These are phyloP conservation scores for Nasonia longicornis DNA, from an alignment of 1,140 invertebrate species.

Conservation along the genomic window DNA sequence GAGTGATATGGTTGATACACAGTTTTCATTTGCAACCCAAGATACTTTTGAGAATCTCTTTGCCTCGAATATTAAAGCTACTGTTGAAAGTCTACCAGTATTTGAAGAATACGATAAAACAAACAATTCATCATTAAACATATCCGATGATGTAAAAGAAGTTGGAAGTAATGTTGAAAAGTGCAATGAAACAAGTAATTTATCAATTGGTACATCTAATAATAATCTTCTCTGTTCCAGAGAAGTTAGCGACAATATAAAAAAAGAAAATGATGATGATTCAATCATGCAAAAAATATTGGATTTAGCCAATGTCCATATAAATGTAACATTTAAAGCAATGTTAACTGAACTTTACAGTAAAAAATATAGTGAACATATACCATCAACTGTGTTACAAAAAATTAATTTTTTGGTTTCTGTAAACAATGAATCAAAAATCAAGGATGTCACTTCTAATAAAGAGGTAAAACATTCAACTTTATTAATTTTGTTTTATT, in stretches of 20 bases:
- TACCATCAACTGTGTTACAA: background rate
- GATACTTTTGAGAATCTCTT: no score
- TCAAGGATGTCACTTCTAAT: background rate
- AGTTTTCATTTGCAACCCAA: no score
- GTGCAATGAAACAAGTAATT: background rate
- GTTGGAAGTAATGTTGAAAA: background rate
- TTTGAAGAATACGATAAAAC: background rate
- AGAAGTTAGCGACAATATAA: background rate
- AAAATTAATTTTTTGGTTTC: background rate
- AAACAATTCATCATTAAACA: background rate
- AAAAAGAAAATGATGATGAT: background rate
- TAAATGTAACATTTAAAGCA: background rate
- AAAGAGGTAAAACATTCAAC: background rate
- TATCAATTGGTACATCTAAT: background rate
- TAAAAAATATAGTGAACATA: background rate
- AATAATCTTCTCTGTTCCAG: background rate
- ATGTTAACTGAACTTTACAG: background rate
- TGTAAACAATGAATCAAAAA: background rate
- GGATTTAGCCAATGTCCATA: constrained; percentile 2
- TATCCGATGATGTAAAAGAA: background rate
- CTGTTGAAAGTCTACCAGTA: no score
- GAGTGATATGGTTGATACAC: no score
- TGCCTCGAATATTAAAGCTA: no score
- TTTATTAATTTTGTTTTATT: background rate
- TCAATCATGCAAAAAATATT: background rate